Base-by-base conservation (phyloP, 2,113 vertebrate genomes). In the Patagioenas fasciata region DNA sequence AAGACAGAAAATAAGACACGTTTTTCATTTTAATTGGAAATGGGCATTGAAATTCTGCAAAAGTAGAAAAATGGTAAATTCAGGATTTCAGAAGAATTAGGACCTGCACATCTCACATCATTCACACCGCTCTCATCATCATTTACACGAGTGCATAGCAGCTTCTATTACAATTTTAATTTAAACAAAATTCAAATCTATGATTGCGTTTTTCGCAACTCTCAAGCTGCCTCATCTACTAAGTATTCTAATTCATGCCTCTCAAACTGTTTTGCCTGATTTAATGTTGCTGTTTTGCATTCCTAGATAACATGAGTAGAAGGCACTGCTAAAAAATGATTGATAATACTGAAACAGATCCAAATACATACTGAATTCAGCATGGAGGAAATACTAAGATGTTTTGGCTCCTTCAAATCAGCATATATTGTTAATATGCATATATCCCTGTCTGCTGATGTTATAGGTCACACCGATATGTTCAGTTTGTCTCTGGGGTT, bases 261-360 rank as follows among this genome's bases (percentile, higher is more conserved):
- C 93, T 95, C 93, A 95, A 97, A 97, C 92, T 96, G 92, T 74
- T 94, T 95, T 86, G 75, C 60, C 84, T 87, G 95, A 95, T 95
- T 95, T 93, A 95, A 79, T 75, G 69, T 83, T 92, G 83, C 94
- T 92, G 80, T 65, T 96, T 95, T 95, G 90, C 94, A 97, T 97
- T 94, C 91, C 88, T 82, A 93, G 91, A 96, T 94, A 96, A 96
- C 65, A n/a, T 8, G 16, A 96, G 88, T 75, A 86, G 88, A 95
- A 96, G 89, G 85, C 53, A 69, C 42, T 84, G 75, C 88, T 88
- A 61, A 57, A 86, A 90, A 92, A 84, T 94, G 95, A 94, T 86
- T 92, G 95, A 95, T 92, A 95, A 84, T 32, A 89, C 40, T 69
- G 75, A 93, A 95, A 91, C 61, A 61, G 79, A 70, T 94, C 81